phyloP scores from a whole-genome alignment of 2,113 vertebrate species.

The Hoplias malabaricus region DNA sequence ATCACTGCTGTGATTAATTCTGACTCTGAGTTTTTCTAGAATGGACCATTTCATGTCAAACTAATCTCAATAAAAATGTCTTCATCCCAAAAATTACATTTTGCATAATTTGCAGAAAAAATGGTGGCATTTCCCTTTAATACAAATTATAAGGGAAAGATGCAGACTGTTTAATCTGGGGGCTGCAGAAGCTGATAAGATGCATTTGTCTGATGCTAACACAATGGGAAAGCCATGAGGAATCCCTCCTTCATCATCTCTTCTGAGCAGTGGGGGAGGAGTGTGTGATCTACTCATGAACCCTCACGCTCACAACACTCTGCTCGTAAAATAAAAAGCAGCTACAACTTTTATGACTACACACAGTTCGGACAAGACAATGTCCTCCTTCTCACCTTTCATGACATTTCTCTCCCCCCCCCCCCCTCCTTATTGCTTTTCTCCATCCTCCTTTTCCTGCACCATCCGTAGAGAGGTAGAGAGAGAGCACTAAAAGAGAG shows the following conservation, averaged over 20 bases:
- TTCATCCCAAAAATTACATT: no score
- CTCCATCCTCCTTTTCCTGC: background rate
- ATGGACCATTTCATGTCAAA: no score
- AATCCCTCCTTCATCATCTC: background rate
- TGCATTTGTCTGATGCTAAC: background rate
- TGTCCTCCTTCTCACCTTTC: background rate
- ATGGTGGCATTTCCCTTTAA: no score
- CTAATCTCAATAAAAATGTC: no score
- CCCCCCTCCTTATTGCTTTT: background rate
- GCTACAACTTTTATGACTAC: background rate
- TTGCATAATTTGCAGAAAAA: no score
- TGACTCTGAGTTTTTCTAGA: no score
- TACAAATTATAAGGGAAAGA: background rate
- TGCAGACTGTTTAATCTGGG: background rate
- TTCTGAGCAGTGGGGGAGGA: background rate
- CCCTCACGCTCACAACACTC: background rate
- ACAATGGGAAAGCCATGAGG: background rate
- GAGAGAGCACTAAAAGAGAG: background rate
- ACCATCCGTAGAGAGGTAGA: no score
- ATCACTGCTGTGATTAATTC: no score
- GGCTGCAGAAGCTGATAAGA: background rate
- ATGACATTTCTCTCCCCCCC: background rate
- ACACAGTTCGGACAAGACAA: background rate
- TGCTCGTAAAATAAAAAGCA: slow-evolving; percentile 2
- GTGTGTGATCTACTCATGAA: background rate